A percentile compares a stretch with the other conserved stretches of the same genome.
Conservation (phyloP, 2,888 invertebrate species). For the Cynaeus angustus region DNA sequence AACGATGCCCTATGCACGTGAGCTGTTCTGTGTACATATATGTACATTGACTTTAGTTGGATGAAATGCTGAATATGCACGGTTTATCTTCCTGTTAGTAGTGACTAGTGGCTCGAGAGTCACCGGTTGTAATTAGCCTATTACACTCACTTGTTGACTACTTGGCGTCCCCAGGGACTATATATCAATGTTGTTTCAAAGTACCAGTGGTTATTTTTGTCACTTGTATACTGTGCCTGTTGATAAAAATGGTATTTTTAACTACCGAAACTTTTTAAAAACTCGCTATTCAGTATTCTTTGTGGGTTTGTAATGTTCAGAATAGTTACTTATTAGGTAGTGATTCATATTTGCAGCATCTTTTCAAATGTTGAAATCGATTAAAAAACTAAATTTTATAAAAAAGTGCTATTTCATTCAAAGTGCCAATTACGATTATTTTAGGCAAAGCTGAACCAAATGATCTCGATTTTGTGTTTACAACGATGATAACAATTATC, state of each 20-base stretch:
- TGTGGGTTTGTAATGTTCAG: constrained; percentile 61
- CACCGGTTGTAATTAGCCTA: constrained; percentile 68
- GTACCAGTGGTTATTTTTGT: constrained; percentile 67
- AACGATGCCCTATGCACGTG: constrained; percentile 61
- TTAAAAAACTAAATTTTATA: constrained; percentile 47
- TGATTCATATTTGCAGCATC: constrained; percentile 60
- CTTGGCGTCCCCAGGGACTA: constrained; percentile 60
- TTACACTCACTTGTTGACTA: constrained; percentile 65
- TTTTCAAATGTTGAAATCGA: constrained; percentile 49
- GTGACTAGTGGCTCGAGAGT: constrained; percentile 68
- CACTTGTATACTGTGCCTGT: constrained; percentile 71
- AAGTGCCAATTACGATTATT: constrained; percentile 71
- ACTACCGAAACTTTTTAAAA: constrained; percentile 61
- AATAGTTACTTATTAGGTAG: constrained; percentile 51
- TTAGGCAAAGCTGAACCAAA: constrained; percentile 63
- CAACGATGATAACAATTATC: constrained; percentile 63
- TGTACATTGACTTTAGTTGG: constrained; percentile 68
- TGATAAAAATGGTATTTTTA: constrained; percentile 65
- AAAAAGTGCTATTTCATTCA: constrained; percentile 71
- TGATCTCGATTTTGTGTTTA: constrained; percentile 70
- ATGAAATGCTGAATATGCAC: constrained; percentile 72
- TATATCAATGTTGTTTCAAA: constrained; percentile 70
- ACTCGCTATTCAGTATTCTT: constrained; percentile 69
- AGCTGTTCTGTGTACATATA: constrained; percentile 67
- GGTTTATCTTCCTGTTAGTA: constrained; percentile 73